Percentiles rank a stretch among this genome's conserved stretches.
These are phyloP conservation scores for Diaperis boleti DNA, from an alignment of 2,888 invertebrate species.

Conservation along the genomic window DNA sequence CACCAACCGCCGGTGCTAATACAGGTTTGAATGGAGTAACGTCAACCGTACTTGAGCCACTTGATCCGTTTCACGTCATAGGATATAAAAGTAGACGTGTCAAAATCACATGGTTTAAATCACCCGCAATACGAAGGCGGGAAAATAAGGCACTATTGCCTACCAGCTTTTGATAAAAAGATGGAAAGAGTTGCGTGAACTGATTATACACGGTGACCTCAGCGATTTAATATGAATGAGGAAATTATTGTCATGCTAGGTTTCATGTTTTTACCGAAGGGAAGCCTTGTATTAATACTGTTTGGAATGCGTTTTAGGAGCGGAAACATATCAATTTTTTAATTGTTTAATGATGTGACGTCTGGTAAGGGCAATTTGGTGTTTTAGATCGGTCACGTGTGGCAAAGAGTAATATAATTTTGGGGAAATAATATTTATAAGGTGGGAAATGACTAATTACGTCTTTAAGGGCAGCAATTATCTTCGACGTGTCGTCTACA, in stretches of 20 bases:
- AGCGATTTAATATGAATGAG: slow-evolving; percentile 15
- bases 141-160: slow-evolving; percentile 6
- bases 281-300: neutral
- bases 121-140: slow-evolving; percentile 16
- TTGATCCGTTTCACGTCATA: neutral
- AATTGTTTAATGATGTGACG: neutral
- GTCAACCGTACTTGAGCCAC: neutral
- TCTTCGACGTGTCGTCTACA: too few species aligned
- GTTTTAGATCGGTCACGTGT: too few species aligned
- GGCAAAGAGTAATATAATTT: too few species aligned
- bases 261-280: slow-evolving; percentile 19
- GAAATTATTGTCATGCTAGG: slow-evolving; percentile 21
- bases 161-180: neutral
- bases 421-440: too few species aligned
- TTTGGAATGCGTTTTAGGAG: neutral
- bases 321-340: slow-evolving; percentile 9
- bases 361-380: neutral
- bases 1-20: too few species aligned
- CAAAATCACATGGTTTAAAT: slow-evolving; percentile 7
- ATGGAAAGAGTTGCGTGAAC: neutral
- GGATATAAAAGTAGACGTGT: neutral
- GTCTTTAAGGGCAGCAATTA: too few species aligned
- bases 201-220: slow-evolving; percentile 11
- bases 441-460: too few species aligned
- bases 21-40: neutral